Base-by-base conservation (phyloP, 2,797 vertebrate genomes). In the Sus cebifrons region DNA sequence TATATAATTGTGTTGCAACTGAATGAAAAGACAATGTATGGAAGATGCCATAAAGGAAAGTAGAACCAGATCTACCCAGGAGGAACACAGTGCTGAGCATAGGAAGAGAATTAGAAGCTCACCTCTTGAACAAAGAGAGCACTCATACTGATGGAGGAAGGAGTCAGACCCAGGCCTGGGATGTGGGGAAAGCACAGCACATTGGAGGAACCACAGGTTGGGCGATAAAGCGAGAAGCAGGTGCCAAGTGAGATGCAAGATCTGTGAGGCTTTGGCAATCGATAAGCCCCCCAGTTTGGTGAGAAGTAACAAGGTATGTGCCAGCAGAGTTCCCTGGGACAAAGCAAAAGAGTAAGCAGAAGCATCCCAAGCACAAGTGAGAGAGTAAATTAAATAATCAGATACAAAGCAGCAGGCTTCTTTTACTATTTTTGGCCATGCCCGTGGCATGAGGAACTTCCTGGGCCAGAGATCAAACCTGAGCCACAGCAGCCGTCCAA, bases 91-190 rank as follows among this genome's bases (percentile, higher is more conserved):
- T 77, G 2, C 21, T 29, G 27, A 11, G n/a, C 1, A 1, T 91
- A 32, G 60, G 23, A 71, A 86, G 77, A 68, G 10, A 49, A 1
- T 21, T 14, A 36, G 27, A 65, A 77, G 64, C 12, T 89, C 17
- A 23, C 25, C 2, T 40, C 0, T 1, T 40, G 5, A 25, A 27
- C 20, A 52, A n/a, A 1, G 23, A 15, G 17, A 60, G 8, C 11
- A 2, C 36, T 25, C 29, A 49, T 52, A 32, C 25, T 23, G 10
- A 21, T 44, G 9, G 73, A 92, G 18, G 25, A 23, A 77, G 17
- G 25, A 18, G 2, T 14, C 60, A 49, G 5, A 4, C 15, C 23
- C 21, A 75, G 85, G 71, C 3, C 20, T 29, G 52, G 7, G 20
- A 81, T 18, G 25, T 23, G 15, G 29, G 0, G 49, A 64, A 49